Evolutionary conservation across 2,113 vertebrate genomes (phyloP).

Genomic region (Mellivora capensis): DNA sequence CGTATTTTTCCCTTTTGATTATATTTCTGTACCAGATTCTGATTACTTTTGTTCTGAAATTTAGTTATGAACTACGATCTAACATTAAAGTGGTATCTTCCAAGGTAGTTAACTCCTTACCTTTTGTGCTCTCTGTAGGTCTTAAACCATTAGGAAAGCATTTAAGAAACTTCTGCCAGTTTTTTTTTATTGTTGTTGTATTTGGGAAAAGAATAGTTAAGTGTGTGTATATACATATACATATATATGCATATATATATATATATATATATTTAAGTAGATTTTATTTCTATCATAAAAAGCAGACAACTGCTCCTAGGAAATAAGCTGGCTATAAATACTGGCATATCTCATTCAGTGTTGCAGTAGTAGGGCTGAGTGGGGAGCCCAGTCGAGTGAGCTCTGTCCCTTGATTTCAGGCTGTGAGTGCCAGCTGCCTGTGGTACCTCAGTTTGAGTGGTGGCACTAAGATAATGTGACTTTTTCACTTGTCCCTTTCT

Average conservation of each 20-base stretch:
- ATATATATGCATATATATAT: too few relatives aligned
- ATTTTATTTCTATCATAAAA: conserved; percentile 11
- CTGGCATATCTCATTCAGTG: not conserved
- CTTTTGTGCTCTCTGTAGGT: not conserved
- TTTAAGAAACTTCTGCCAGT: not conserved
- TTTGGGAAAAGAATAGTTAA: not conserved
- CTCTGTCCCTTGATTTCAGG: not conserved
- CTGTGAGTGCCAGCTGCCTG: not conserved
- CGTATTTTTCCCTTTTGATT: not conserved
- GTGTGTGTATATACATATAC: too few relatives aligned
- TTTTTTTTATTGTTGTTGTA: not conserved
- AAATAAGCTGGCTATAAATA: not conserved
- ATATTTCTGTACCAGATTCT: conserved; percentile 1
- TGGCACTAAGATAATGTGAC: not conserved
- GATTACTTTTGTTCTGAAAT: not conserved
- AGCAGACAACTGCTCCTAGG: not conserved
- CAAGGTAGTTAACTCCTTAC: conserved; percentile 11
- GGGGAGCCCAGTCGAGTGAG: not conserved
- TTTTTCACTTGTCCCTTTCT: not conserved
- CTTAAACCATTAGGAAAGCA: not conserved
- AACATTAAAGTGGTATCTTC: not conserved
- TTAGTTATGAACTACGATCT: not conserved
- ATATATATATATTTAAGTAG: not conserved
- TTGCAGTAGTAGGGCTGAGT: not conserved
- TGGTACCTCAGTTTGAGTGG: not conserved